phyloP scores from a whole-genome alignment of 2,113 vertebrate species.

The Cyanoderma ruficeps region DNA sequence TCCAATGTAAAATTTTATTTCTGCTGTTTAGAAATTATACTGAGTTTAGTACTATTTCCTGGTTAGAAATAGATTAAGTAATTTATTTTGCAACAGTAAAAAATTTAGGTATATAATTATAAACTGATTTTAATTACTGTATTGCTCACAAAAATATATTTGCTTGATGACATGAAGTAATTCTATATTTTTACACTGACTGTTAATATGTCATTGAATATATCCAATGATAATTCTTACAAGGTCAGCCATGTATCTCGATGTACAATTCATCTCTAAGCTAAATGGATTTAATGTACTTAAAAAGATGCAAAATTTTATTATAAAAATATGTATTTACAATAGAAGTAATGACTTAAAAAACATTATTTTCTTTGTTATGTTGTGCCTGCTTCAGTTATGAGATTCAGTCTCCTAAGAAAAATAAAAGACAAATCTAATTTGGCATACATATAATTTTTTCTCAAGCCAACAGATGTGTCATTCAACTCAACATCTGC shows the following conservation, averaged over 20 bases:
- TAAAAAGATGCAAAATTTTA: background rate
- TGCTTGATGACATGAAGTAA: background rate
- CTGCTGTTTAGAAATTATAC: background rate
- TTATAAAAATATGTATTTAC: background rate
- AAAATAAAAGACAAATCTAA: slow-evolving; percentile 50
- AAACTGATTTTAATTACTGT: slow-evolving; percentile 39
- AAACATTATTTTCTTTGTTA: slow-evolving; percentile 22
- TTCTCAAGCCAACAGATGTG: slow-evolving; percentile 62
- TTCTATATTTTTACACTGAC: background rate
- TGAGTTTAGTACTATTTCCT: background rate
- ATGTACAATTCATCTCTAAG: background rate
- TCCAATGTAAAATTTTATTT: background rate
- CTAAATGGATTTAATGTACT: background rate
- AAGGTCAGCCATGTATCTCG: background rate
- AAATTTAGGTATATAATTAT: slow-evolving; percentile 26
- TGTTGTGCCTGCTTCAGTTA: background rate
- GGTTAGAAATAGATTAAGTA: slow-evolving; percentile 1
- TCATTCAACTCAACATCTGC: slow-evolving; percentile 67
- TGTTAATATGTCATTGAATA: background rate
- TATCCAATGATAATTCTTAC: background rate
- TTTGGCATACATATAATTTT: slow-evolving; percentile 40
- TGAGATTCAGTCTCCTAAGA: slow-evolving; percentile 21
- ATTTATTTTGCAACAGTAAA: slow-evolving; percentile 30
- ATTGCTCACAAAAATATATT: slow-evolving; percentile 11
- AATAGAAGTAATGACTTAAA: background rate